Evolutionary conservation across 2,888 invertebrate genomes (phyloP), one percentile per base, ranked within the genome.

Genomic region (Troides aeacus): DNA sequence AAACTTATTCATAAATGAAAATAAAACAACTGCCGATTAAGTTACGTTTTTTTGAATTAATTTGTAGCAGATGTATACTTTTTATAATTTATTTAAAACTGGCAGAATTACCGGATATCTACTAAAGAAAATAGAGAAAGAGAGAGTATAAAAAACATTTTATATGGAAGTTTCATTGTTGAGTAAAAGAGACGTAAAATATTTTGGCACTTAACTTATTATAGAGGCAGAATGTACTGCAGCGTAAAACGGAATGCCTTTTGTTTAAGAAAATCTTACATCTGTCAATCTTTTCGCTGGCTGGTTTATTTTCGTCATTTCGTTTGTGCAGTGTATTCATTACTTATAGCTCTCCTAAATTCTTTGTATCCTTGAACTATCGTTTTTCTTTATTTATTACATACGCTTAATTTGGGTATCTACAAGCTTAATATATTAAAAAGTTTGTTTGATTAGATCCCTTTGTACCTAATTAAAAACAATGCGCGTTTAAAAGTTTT

Each of bases 281-380:
- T 66, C 79, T 84, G 86, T 85, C 85, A 85, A 53, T n/a, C 78
- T 80, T 78, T 74, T 82, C 8, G 7, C 39, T 39, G 71, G 71
- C 71, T 78, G 81, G 85, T 89, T 89, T 90, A 88, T 88, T 89
- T 89, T 89, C 84, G 89, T 88, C 87, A 84, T 87, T 84, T 83
- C 79, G 77, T 81, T 78, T 85, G 76, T 83, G 81, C 79, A 84
- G 79, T 84, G 78, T 80, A 81, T 80, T 74, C 75, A 73, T 72
- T 75, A 53, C 53, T 76, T 81, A 76, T 71, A 73, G 75, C 74
- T 76, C 77, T 79, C 80, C 83, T 81, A 89, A 90, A 90, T 88
- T 88, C 76, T 76, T 82, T 81, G 88, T 89, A 84, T 84, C 84
- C 81, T 85, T 86, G 83, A 86, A 81, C 76, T 76, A 75, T 74